phyloP scores from a whole-genome alignment of 1,140 invertebrate species.

The Batillaria attramentaria region DNA sequence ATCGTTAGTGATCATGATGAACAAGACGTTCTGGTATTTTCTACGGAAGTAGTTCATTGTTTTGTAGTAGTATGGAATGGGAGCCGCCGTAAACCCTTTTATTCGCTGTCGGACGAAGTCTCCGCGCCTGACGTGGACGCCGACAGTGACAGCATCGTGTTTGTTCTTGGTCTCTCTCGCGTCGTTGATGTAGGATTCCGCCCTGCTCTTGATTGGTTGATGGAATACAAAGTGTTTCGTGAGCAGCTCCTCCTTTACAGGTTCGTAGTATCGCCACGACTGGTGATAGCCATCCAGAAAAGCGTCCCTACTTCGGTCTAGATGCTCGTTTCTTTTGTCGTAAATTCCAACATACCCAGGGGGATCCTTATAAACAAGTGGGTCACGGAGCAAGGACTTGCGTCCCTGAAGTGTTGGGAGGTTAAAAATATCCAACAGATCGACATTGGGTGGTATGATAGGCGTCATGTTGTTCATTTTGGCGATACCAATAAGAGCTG shows the following conservation, averaged over 20 bases:
- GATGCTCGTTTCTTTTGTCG: conserved; percentile 32
- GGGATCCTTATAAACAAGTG: conserved; percentile 41
- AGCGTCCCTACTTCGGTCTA: conserved; percentile 39
- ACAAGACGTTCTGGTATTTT: conserved; percentile 53
- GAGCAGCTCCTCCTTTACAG: conserved; percentile 47
- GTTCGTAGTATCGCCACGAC: conserved; percentile 59
- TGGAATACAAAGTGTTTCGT: conserved; percentile 55
- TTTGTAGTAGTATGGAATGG: conserved; percentile 55
- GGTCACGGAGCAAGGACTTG: conserved; percentile 35
- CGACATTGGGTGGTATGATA: conserved; percentile 43
- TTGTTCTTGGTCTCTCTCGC: conserved; percentile 41
- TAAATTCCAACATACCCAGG: conserved; percentile 40
- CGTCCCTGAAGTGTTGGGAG: conserved; percentile 43
- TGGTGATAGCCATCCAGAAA: conserved; percentile 57
- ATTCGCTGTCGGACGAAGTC: conserved; percentile 55
- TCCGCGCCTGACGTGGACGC: conserved; percentile 59
- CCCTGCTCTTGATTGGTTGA: conserved; percentile 37
- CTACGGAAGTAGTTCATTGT: conserved; percentile 60
- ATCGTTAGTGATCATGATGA: conserved; percentile 62
- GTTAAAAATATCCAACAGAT: conserved; percentile 53
- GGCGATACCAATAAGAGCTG: conserved; percentile 50
- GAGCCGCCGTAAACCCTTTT: conserved; percentile 49
- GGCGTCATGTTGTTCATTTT: conserved; percentile 54
- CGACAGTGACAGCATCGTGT: conserved; percentile 42
- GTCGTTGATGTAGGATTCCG: conserved; percentile 42